Evolutionary conservation across 2,113 vertebrate species (phyloP).

Genomic region (Eurystomus gularis): DNA sequence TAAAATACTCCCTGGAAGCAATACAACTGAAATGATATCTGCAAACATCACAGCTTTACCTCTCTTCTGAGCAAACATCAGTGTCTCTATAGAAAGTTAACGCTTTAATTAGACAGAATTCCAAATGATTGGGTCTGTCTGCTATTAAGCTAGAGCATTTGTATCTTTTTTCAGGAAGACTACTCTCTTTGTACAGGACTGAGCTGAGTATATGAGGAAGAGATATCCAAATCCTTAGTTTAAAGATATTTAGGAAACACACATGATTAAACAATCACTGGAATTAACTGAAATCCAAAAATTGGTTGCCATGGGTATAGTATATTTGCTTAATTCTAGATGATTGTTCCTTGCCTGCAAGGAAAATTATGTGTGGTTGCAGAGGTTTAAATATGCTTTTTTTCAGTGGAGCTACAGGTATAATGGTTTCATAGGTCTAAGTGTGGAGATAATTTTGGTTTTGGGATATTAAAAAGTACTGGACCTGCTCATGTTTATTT

Average conservation of each 20-base stretch:
- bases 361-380: slow-evolving; percentile 57
- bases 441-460: slow-evolving; percentile 47
- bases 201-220: slow-evolving; percentile 16
- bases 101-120: slow-evolving; percentile 60
- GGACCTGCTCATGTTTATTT: neutral
- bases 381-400: slow-evolving; percentile 43
- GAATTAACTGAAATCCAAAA: slow-evolving; percentile 59
- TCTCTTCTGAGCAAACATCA: slow-evolving; percentile 63
- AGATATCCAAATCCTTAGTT: slow-evolving; percentile 37
- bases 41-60: slow-evolving; percentile 45
- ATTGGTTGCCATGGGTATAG: slow-evolving; percentile 17
- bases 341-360: slow-evolving; percentile 64
- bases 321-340: slow-evolving; percentile 56
- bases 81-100: slow-evolving; percentile 65
- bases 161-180: slow-evolving; percentile 19
- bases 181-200: neutral
- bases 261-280: slow-evolving; percentile 59
- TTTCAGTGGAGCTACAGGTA: slow-evolving; percentile 48
- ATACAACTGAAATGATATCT: slow-evolving; percentile 55
- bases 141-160: slow-evolving; percentile 28
- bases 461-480: slow-evolving; percentile 13
- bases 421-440: slow-evolving; percentile 49
- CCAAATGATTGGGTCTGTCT: slow-evolving; percentile 15
- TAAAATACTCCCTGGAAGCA: slow-evolving; percentile 61
- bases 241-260: slow-evolving; percentile 62